phyloP scores from a whole-genome alignment of 2,888 invertebrate genomes.

The Hirtodrosophila duncani region DNA sequence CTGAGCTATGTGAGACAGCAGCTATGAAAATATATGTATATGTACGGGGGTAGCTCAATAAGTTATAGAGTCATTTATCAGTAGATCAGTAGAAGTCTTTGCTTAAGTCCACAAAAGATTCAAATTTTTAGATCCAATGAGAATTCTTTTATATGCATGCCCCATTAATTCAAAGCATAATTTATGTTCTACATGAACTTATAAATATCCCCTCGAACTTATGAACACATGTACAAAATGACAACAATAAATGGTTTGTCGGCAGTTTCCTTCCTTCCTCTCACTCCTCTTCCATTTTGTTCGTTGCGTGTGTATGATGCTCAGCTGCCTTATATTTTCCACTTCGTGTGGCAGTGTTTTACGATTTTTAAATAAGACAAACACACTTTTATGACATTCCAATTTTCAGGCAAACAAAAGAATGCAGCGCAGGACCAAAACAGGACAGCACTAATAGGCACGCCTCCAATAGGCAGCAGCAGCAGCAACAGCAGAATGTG shows the following conservation, averaged over 20 bases:
- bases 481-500: constrained; percentile 24
- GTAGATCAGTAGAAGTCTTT: too few relatives aligned
- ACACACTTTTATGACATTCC: constrained; percentile 67
- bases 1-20: constrained; percentile 18
- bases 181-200: too few relatives aligned
- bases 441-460: constrained; percentile 39
- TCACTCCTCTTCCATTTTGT: constrained; percentile 8
- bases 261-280: too few relatives aligned
- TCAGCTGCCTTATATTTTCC: constrained; percentile 14
- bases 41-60: too few relatives aligned
- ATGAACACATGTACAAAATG: too few relatives aligned
- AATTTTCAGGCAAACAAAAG: constrained; percentile 54
- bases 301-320: neutral
- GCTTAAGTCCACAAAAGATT: too few relatives aligned
- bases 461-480: constrained; percentile 16
- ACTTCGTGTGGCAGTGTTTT: constrained; percentile 17
- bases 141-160: too few relatives aligned
- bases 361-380: constrained; percentile 67
- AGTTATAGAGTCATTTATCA: too few relatives aligned
- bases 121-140: too few relatives aligned
- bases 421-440: constrained; percentile 26
- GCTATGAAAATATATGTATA: neutral
- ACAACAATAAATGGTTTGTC: too few relatives aligned
- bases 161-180: too few relatives aligned
- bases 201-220: too few relatives aligned